A percentile compares a stretch with the other conserved stretches of the same genome.
These are phyloP conservation scores for Anthrax anthrax DNA, from an alignment of 2,888 invertebrate species.

Conservation along the genomic window DNA sequence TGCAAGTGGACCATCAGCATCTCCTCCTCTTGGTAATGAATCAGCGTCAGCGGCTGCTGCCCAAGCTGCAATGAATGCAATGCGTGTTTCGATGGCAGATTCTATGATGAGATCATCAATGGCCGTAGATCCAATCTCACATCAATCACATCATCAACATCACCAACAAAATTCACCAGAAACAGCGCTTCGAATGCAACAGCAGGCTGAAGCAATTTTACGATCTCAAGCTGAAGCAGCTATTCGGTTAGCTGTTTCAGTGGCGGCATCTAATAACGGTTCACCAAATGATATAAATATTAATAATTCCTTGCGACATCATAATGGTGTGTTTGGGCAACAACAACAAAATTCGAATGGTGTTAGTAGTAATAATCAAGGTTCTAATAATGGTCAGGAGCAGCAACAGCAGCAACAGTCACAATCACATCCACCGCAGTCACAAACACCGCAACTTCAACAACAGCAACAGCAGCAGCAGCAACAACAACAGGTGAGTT, in stretches of 20 bases:
- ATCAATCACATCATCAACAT: constrained; percentile 23
- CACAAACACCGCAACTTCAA: constrained; percentile 40
- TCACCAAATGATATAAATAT: constrained; percentile 7
- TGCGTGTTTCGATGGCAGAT: constrained; percentile 44
- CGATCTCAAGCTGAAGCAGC: constrained; percentile 78
- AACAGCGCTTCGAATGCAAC: constrained; percentile 53
- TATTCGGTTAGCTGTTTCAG: constrained; percentile 63
- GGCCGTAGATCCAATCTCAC: constrained; percentile 34
- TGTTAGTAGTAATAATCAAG: background rate
- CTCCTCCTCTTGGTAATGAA: constrained; percentile 35
- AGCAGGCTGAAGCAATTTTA: constrained; percentile 67
- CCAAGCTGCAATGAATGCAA: constrained; percentile 44
- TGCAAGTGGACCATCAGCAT: constrained; percentile 14
- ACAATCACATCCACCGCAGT: constrained; percentile 17
- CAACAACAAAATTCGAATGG: constrained; percentile 7
- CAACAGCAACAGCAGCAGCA: constrained; percentile 11
- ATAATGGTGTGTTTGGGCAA: constrained; percentile 7
- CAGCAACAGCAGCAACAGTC: constrained; percentile 5
- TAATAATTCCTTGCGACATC: constrained; percentile 13
- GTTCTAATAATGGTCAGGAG: background rate
- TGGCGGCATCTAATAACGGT: constrained; percentile 36
- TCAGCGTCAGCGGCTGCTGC: constrained; percentile 37
- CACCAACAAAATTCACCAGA: constrained; percentile 23
- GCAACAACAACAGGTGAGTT: constrained; percentile 41
- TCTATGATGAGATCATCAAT: constrained; percentile 37